Percentiles rank a stretch among this genome's conserved stretches.
These are phyloP conservation scores for Mesorhabditis belari DNA, from an alignment of 2,888 invertebrate genomes.

Conservation along the genomic window DNA sequence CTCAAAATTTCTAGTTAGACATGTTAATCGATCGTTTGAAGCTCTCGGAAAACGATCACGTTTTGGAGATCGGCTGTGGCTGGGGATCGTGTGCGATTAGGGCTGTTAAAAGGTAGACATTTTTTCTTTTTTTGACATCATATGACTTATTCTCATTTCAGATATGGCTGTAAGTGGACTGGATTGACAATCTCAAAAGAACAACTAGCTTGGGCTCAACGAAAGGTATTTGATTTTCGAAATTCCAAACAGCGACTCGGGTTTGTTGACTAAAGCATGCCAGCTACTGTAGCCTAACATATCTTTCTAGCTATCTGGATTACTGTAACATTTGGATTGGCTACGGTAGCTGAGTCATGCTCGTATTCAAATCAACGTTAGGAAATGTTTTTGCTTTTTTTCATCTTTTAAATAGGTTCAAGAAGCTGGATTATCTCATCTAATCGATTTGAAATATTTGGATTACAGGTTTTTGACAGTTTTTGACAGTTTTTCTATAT, in stretches of 20 bases:
- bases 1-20: no score
- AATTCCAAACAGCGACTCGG: no score
- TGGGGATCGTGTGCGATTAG: constrained; percentile 42
- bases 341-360: no score
- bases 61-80: constrained; percentile 47
- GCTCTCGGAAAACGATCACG: constrained; percentile 26
- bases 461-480: constrained; percentile 34
- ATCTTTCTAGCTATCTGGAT: no score
- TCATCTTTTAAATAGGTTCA: no score
- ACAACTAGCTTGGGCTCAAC: constrained; percentile 33
- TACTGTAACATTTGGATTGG: no score
- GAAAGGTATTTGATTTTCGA: no score
- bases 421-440: constrained; percentile 27
- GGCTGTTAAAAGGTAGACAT: constrained; percentile 19
- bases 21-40: constrained; percentile 27
- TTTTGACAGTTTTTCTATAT: no score
- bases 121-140: not conserved
- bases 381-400: no score
- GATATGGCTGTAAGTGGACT: constrained; percentile 41
- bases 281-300: no score
- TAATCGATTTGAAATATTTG: constrained; percentile 34
- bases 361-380: no score
- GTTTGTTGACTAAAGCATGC: no score
- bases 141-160: not conserved
- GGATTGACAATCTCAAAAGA: constrained; percentile 45